Base-by-base conservation (phyloP, 2,113 vertebrate species). In the Turdus rufiventris region DNA sequence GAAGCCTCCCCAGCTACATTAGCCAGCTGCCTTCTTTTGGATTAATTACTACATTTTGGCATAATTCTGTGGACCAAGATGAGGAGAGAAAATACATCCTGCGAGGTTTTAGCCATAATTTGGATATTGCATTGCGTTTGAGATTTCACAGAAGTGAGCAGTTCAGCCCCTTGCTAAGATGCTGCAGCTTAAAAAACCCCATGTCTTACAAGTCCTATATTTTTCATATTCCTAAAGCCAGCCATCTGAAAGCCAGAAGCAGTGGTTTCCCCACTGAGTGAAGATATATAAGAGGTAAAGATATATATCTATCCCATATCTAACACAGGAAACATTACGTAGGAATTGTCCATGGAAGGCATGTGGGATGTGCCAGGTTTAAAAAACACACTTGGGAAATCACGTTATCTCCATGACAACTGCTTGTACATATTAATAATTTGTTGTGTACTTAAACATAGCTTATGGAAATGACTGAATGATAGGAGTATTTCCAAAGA, bases 381-480 rank as follows among this genome's bases (percentile, higher is more conserved):
- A 74, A 79, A 75, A 66, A 88, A 71, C 3, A 2, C 70, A 29
- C 28, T 51, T 57, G 51, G 43, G 68, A 48, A 48, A 72, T 83
- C 68, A 43, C 42, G 82, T 76, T 85, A 91, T 96, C 75, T 87
- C 95, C 92, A 97, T 94, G 93, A 90, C 95, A 89, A 96, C 95
- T 70, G 74, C 58, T 88, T 88, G 76, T 54, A 65, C 18, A 34
- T 82, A 80, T 93, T 87, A 87, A 93, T 84, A 67, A 94, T 67
- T 83, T 83, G 51, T 75, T 82, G 47, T 33, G 23, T 60, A 54
- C 70, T 71, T 80, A 85, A 88, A 85, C 1, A 9, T 15, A 83
- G 62, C 47, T 63, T 77, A 42, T 78, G 73, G 75, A 80, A 83
- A 93, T 60, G 61, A 18, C 54, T 45, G 75, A 83, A 58, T 56